phyloP scores from a whole-genome alignment of 2,113 vertebrate species.

The Burhinus bistriatus region DNA sequence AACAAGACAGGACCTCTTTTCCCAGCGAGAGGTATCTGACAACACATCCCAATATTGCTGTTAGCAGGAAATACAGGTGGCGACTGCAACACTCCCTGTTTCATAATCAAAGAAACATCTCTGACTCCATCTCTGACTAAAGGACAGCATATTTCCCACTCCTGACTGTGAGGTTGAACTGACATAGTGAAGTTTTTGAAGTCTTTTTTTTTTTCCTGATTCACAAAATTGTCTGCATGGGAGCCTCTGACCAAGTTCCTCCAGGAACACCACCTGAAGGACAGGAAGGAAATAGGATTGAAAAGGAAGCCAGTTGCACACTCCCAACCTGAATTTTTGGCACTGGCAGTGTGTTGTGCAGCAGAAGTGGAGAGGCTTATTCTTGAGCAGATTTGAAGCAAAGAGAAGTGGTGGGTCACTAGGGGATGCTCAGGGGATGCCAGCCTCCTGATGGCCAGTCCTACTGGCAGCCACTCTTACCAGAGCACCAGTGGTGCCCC shows the following conservation, averaged over 20 bases:
- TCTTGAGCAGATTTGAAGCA: background rate
- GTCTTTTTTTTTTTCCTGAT: background rate
- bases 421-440: background rate
- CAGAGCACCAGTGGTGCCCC: background rate
- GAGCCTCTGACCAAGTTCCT: accelerated
- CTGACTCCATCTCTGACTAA: background rate
- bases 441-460: no score
- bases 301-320: background rate
- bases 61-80: background rate
- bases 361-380: background rate
- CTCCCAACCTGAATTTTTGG: background rate
- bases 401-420: background rate
- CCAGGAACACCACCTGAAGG: background rate
- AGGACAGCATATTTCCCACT: background rate
- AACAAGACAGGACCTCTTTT: background rate
- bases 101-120: background rate
- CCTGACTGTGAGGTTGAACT: background rate
- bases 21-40: background rate
- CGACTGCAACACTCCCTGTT: background rate
- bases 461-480: background rate
- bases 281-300: background rate
- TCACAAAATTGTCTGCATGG: accelerated
- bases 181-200: background rate
- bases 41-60: background rate
- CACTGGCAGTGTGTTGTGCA: background rate